Conservation (phyloP, 53 echinoderm and acorn worm species). For the Holothuria leucospilota region DNA sequence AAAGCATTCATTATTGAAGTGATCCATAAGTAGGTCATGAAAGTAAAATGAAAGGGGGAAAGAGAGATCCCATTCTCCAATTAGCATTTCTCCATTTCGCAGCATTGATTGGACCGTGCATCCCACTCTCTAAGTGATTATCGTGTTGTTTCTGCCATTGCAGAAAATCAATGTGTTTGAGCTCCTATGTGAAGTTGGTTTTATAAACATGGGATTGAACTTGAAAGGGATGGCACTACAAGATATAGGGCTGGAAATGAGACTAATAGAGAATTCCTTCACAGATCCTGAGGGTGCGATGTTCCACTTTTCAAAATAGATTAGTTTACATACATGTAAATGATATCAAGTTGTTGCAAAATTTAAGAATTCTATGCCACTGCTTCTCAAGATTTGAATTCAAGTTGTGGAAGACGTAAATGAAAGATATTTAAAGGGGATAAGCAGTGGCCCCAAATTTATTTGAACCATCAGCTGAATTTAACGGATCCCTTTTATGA, state of each 20-base stretch:
- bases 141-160: slow-evolving; percentile 17
- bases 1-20: slow-evolving; percentile 31
- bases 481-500: too few species aligned
- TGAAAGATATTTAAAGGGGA: too few species aligned
- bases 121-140: slow-evolving; percentile 29
- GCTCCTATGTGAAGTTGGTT: background rate
- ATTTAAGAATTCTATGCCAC: background rate
- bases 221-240: background rate
- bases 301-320: slow-evolving; percentile 2
- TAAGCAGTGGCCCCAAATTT: too few species aligned
- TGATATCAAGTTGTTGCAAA: background rate
- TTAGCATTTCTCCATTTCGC: slow-evolving; percentile 4
- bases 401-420: too few species aligned
- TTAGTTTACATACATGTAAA: background rate
- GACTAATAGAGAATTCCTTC: background rate
- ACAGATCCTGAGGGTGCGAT: background rate
- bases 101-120: slow-evolving; percentile 1
- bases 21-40: slow-evolving; percentile 28
- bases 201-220: slow-evolving; percentile 16
- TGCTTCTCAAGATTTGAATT: too few species aligned
- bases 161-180: slow-evolving; percentile 15
- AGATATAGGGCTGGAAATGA: background rate
- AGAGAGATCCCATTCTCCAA: background rate
- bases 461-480: too few species aligned
- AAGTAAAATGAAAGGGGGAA: background rate